Percentiles rank a stretch among this genome's conserved stretches.
phyloP scores from a whole-genome alignment of 2,113 vertebrate genomes.

The Australoheros scitulus region DNA sequence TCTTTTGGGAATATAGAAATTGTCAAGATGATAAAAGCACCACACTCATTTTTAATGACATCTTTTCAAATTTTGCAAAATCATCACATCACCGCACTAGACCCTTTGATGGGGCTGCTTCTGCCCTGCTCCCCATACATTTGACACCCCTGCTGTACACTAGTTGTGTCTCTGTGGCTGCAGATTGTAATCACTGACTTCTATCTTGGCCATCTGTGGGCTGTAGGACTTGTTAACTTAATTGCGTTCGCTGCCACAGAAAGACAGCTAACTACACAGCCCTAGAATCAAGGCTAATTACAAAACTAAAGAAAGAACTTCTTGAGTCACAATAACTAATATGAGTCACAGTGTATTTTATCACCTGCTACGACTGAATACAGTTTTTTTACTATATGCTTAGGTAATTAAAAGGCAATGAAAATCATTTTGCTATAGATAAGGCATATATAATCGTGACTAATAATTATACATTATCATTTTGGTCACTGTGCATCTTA shows the following conservation, averaged over 20 bases:
- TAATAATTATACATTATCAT: not conserved
- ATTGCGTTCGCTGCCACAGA: not conserved
- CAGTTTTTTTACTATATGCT: not conserved
- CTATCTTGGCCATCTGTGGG: not conserved
- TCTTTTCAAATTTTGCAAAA: not conserved
- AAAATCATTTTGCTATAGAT: not conserved
- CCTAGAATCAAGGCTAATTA: not conserved
- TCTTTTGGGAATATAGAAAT: not conserved
- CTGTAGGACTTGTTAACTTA: not conserved
- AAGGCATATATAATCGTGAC: not conserved
- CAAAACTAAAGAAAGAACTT: not conserved
- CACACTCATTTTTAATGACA: not conserved
- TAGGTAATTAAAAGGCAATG: not conserved
- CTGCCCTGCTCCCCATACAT: not conserved
- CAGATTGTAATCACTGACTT: not conserved
- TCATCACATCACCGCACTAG: not conserved
- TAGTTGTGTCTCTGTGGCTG: not conserved
- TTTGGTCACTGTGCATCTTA: not conserved
- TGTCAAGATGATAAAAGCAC: not conserved
- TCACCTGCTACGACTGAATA: not conserved
- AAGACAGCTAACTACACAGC: not conserved
- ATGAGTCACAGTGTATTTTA: not conserved
- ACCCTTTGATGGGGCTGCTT: not conserved
- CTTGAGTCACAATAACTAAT: not conserved
- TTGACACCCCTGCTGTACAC: not conserved